phyloP scores from a whole-genome alignment of 2,797 vertebrate genomes.

The Gymnocypris eckloni region DNA sequence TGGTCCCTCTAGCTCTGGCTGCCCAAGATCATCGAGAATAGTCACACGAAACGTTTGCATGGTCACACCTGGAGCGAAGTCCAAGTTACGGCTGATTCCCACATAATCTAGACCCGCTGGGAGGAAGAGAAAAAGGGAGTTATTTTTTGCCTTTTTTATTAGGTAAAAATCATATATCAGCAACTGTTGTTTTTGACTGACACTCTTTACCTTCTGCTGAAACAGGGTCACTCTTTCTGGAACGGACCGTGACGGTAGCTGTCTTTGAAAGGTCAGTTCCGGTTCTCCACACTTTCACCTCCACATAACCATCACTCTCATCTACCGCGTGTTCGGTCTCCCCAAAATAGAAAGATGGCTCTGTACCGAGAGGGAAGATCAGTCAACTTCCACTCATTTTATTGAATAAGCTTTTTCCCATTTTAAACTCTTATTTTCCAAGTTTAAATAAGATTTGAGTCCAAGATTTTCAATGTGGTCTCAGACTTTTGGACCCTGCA shows the following conservation, averaged over 20 bases:
- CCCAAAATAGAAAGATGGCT: constrained; percentile 84
- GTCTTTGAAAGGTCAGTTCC: constrained; percentile 87
- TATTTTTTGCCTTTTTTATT: neutral
- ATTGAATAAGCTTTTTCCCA: neutral
- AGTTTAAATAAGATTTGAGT: neutral
- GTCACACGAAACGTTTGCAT: constrained; percentile 85
- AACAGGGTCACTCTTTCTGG: constrained; percentile 83
- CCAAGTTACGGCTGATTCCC: constrained; percentile 84
- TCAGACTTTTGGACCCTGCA: neutral
- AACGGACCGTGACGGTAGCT: constrained; percentile 80
- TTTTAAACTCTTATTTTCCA: neutral
- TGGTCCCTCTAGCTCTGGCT: constrained; percentile 83
- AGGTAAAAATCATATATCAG: neutral
- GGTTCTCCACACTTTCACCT: constrained; percentile 86
- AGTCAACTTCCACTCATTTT: neutral
- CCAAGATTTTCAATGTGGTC: neutral
- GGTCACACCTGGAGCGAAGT: constrained; percentile 85
- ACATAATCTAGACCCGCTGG: constrained; percentile 87
- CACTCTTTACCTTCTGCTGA: constrained; percentile 83
- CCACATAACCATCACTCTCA: constrained; percentile 83
- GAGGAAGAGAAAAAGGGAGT: constrained; percentile 12
- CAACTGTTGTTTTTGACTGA: neutral
- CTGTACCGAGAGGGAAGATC: constrained; percentile 62
- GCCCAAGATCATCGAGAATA: constrained; percentile 85
- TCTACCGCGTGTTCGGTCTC: constrained; percentile 80